These are phyloP conservation scores for Megalops atlanticus DNA, from an alignment of 2,113 vertebrate species.

Conservation along the genomic window DNA sequence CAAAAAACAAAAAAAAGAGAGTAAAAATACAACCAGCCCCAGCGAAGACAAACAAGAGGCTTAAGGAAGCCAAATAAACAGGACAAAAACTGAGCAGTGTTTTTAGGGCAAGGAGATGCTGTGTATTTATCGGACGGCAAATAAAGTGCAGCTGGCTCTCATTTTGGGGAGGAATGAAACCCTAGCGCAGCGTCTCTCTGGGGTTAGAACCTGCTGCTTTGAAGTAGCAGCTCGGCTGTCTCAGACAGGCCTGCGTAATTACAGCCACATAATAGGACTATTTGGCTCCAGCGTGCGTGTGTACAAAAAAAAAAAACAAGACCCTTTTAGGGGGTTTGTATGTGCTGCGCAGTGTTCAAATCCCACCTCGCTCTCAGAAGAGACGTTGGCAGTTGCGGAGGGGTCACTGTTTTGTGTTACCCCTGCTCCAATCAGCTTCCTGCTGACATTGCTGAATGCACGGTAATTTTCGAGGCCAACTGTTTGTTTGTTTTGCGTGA, in stretches of 20 bases:
- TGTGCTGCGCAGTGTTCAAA: background rate
- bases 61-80: background rate
- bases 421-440: background rate
- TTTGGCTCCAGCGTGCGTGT: slow-evolving; percentile 57
- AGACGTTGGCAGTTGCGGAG: background rate
- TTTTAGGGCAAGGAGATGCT: slow-evolving; percentile 55
- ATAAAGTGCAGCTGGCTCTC: slow-evolving; percentile 74
- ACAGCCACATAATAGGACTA: slow-evolving; percentile 62
- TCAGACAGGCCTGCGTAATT: slow-evolving; percentile 56
- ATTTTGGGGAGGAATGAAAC: slow-evolving; percentile 64
- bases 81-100: background rate
- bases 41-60: background rate
- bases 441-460: background rate
- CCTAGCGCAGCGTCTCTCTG: slow-evolving; percentile 60
- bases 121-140: slow-evolving; percentile 65
- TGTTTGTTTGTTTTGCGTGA: slow-evolving; percentile 15
- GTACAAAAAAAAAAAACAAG: slow-evolving; percentile 46
- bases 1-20: background rate
- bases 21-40: background rate
- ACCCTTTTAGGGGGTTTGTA: background rate
- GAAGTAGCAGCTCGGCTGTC: slow-evolving; percentile 51
- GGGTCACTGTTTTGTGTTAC: slow-evolving; percentile 8
- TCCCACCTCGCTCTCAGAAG: background rate
- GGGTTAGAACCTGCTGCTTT: slow-evolving; percentile 70
- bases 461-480: background rate